These are phyloP conservation scores for Channa maculata DNA, from an alignment of 2,113 vertebrate genomes.

Conservation along the genomic window DNA sequence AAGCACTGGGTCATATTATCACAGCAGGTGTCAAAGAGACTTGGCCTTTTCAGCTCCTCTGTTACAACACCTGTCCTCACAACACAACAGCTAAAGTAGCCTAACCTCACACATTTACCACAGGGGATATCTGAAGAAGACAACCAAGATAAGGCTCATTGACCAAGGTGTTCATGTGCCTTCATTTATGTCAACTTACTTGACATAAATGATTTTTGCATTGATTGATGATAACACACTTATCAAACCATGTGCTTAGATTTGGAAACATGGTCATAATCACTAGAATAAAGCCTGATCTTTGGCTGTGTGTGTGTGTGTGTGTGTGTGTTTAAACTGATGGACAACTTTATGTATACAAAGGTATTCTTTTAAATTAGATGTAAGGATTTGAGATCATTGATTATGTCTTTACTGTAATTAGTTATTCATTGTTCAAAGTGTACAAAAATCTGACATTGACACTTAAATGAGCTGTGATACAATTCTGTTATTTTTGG, in stretches of 20 bases:
- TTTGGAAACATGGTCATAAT: not conserved
- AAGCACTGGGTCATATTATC: constrained; percentile 10
- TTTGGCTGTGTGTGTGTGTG: too few species aligned
- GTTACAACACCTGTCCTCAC: too few species aligned
- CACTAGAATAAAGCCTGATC: not conserved
- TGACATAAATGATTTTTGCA: not conserved
- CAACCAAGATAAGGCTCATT: constrained; percentile 3
- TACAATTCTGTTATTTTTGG: not conserved
- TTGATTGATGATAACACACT: not conserved
- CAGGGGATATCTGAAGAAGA: constrained; percentile 20
- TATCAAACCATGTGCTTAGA: not conserved
- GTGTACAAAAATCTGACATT: not conserved
- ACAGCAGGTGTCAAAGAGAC: constrained; percentile 40
- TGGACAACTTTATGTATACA: not conserved
- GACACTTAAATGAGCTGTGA: not conserved
- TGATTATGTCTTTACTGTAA: not conserved
- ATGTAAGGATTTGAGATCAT: not conserved
- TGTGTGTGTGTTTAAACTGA: too few species aligned
- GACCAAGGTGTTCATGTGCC: constrained; percentile 5
- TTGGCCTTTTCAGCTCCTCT: constrained; percentile 38
- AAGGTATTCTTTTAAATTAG: not conserved
- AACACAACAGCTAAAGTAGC: constrained; percentile 56
- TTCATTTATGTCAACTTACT: not conserved
- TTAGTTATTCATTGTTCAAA: too few species aligned
- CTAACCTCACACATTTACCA: constrained; percentile 56